These are phyloP conservation scores for Calliscelio sp. DNA, from an alignment of 2,888 invertebrate species.

Conservation along the genomic window DNA sequence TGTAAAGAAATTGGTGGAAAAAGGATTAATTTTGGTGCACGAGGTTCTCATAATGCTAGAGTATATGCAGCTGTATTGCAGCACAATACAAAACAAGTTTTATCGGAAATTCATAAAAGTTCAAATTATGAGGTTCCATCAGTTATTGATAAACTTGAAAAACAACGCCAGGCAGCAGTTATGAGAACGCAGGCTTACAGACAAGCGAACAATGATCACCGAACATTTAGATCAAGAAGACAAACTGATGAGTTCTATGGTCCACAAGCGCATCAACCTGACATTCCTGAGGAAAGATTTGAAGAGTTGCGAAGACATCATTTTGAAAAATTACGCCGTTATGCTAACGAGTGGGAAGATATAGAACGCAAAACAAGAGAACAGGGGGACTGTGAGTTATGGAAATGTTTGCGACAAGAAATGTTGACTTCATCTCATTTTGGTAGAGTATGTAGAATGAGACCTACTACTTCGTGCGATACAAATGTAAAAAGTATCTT, in stretches of 20 bases:
- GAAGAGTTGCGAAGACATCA: slow-evolving; percentile 23
- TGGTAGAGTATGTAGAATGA: slow-evolving; percentile 50
- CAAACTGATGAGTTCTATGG: too few species aligned
- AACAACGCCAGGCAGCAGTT: slow-evolving; percentile 1
- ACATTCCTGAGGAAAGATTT: slow-evolving; percentile 7
- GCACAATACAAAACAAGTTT: not conserved
- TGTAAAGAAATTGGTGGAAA: slow-evolving; percentile 27
- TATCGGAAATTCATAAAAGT: not conserved
- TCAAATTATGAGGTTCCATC: not conserved
- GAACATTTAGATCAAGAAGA: too few species aligned
- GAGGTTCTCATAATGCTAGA: slow-evolving; percentile 22
- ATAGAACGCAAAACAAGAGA: slow-evolving; percentile 39
- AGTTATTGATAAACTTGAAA: not conserved
- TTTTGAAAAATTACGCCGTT: slow-evolving; percentile 17
- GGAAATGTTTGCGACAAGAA: slow-evolving; percentile 37
- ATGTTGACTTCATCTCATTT: slow-evolving; percentile 58
- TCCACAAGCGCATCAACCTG: not conserved
- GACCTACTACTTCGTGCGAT: slow-evolving; percentile 26
- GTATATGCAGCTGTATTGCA: slow-evolving; percentile 28
- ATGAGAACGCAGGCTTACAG: not conserved
- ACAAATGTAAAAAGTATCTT: slow-evolving; percentile 52
- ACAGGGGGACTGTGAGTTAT: slow-evolving; percentile 40
- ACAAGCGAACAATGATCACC: not conserved
- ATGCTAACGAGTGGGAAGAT: slow-evolving; percentile 16
- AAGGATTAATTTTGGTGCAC: not conserved